A percentile compares a stretch with the other conserved stretches of the same genome.
Conservation (phyloP, 2,888 invertebrate species). For the Lathronympha strigana region DNA sequence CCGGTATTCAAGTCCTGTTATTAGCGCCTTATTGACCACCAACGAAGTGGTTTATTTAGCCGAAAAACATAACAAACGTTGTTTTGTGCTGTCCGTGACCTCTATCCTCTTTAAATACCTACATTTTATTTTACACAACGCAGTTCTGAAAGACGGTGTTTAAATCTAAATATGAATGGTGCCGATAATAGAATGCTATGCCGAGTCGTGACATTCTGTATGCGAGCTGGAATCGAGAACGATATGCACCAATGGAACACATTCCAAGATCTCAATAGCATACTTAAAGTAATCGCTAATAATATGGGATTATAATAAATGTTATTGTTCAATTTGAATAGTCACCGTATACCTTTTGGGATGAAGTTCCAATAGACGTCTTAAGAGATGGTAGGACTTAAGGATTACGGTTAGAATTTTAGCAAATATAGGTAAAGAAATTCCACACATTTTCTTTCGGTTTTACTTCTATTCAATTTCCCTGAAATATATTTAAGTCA, state of each 20-base stretch:
- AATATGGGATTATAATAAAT: not conserved
- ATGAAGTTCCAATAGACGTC: not conserved
- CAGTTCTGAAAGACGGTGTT: not conserved
- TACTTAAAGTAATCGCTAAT: not conserved
- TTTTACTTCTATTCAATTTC: too few species aligned
- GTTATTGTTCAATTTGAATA: not conserved
- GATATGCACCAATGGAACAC: slow-evolving; percentile 6
- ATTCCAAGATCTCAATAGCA: slow-evolving; percentile 10
- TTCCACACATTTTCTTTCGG: too few species aligned
- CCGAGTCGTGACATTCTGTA: slow-evolving; percentile 18
- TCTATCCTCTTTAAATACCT: not conserved
- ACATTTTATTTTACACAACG: not conserved
- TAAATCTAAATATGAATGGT: slow-evolving; percentile 11
- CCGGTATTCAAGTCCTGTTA: too few species aligned
- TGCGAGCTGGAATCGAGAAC: not conserved
- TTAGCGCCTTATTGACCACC: too few species aligned
- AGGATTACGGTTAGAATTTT: too few species aligned
- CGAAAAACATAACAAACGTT: too few species aligned
- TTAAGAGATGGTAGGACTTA: too few species aligned
- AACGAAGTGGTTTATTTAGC: too few species aligned
- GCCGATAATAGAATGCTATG: not conserved
- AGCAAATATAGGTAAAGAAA: too few species aligned
- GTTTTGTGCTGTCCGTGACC: too few species aligned
- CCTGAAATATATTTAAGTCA: too few species aligned
- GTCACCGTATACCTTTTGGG: too few species aligned